Base-by-base conservation (phyloP, 2,888 invertebrate genomes). In the Ephialtes manifestator region DNA sequence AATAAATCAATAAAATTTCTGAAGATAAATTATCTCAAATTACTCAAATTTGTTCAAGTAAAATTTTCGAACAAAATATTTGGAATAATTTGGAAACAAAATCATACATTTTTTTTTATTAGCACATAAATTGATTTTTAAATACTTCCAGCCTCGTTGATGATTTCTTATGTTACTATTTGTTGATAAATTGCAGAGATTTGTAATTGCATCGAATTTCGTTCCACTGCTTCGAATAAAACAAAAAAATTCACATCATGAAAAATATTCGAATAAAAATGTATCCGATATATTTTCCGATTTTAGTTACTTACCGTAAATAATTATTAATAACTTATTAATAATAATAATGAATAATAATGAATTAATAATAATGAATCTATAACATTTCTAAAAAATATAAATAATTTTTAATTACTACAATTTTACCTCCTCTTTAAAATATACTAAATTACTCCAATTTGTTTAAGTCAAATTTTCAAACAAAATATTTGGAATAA, bases 91-190 rank as follows among this genome's bases (percentile, higher is more conserved):
- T 46, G 13, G 4, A 65, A 65, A 18, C n/a, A 35, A 35, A 3
- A 1, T 39, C 31, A 20, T 24, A 31, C 20, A 15, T 63, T 2
- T 63, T n/a, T 7, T n/a, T n/a, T n/a, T n/a, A 10, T 28, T 35
- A n/a, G 8, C 7, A 13, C 13, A 13, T 58, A 65, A 39, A 65
- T 39, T 8, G 8, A 35, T 18, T 35, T 20, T 65, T n/a, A 18
- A 39, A 1, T 35, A 15, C 35, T 67, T 77, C 68, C 74, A 80
- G 83, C 79, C 79, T 85, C 83, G 81, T 80, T 53, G 68, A 51
- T 7, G 10, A 35, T 5, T 7, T 53, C 46, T 51, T 51, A n/a
- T 1, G 15, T 13, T 8, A 2, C n/a, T 46, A 8, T 60, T 18
- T 35, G 39, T 20, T 18, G 10, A n/a, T 35, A 65, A n/a, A n/a